Evolutionary conservation across 2,797 vertebrate genomes (phyloP).

Genomic region (Cygnus olor): DNA sequence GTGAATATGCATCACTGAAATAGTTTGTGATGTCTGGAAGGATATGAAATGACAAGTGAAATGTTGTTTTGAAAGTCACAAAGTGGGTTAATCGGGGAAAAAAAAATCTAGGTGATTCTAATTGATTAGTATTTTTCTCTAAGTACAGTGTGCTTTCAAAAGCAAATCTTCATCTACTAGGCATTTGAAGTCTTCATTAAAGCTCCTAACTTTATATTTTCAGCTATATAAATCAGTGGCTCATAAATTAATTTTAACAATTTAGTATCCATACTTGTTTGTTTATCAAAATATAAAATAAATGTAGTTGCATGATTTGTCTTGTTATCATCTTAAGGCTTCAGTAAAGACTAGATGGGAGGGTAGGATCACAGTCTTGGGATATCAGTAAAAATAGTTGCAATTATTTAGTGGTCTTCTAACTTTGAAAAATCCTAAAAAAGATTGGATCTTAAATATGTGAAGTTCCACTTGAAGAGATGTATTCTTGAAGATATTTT

Average conservation of each 20-base stretch:
- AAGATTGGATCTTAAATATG: background rate
- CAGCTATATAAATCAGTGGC: background rate
- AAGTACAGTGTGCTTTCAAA: background rate
- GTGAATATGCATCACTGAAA: background rate
- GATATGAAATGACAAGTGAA: background rate
- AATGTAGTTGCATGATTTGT: background rate
- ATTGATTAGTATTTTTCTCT: background rate
- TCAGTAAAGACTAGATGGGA: background rate
- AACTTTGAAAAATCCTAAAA: conserved; percentile 10
- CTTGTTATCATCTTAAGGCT: background rate
- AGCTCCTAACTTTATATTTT: background rate
- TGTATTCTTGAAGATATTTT: conserved; percentile 10
- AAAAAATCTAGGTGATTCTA: background rate
- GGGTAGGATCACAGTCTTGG: background rate
- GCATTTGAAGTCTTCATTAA: background rate
- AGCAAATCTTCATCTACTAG: background rate
- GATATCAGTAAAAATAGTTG: background rate
- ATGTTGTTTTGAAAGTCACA: background rate
- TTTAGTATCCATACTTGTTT: background rate
- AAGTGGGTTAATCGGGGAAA: background rate
- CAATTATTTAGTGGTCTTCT: background rate
- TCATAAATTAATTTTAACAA: background rate
- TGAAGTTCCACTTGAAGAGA: conserved; percentile 16
- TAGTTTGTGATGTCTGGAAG: background rate
- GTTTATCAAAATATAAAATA: background rate